Conservation (phyloP, 2,113 vertebrate genomes). For the Arvicanthis niloticus region DNA sequence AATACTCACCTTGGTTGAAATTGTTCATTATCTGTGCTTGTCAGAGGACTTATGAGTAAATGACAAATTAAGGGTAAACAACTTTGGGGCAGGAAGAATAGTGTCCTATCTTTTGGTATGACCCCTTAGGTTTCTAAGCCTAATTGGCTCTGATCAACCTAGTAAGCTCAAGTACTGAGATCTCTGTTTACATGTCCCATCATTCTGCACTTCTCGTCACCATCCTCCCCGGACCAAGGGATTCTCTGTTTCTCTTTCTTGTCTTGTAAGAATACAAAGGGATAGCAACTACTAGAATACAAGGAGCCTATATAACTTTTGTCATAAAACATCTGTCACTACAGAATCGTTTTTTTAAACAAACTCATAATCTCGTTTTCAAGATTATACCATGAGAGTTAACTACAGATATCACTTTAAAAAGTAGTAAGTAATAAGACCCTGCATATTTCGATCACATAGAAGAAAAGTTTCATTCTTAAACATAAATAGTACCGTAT, state of each 20-base stretch:
- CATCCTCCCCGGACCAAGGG: slow-evolving; percentile 9
- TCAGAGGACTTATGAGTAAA: slow-evolving; percentile 96
- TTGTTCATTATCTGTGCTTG: slow-evolving; percentile 95
- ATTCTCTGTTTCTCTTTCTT: slow-evolving; percentile 45
- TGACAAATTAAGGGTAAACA: slow-evolving; percentile 88
- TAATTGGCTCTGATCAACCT: neutral
- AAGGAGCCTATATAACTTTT: slow-evolving; percentile 36
- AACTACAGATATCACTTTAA: slow-evolving; percentile 65
- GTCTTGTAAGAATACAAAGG: slow-evolving; percentile 26
- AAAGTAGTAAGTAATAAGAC: slow-evolving; percentile 27
- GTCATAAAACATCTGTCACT: slow-evolving; percentile 55
- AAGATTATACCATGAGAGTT: slow-evolving; percentile 12
- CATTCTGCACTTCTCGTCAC: slow-evolving; percentile 35
- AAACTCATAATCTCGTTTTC: slow-evolving; percentile 37
- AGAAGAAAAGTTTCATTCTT: slow-evolving; percentile 58
- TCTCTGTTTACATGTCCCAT: neutral
- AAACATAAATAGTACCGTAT: slow-evolving; percentile 64
- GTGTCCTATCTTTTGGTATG: slow-evolving; percentile 37
- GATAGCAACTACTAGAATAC: neutral
- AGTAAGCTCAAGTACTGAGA: slow-evolving; percentile 38
- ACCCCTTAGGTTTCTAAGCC: neutral
- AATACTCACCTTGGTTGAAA: slow-evolving; percentile 86
- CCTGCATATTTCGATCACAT: slow-evolving; percentile 51
- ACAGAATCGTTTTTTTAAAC: slow-evolving; percentile 30
- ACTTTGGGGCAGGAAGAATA: neutral